Evolutionary conservation across 2,113 vertebrate genomes (phyloP).

Genomic region (Eira barbara): DNA sequence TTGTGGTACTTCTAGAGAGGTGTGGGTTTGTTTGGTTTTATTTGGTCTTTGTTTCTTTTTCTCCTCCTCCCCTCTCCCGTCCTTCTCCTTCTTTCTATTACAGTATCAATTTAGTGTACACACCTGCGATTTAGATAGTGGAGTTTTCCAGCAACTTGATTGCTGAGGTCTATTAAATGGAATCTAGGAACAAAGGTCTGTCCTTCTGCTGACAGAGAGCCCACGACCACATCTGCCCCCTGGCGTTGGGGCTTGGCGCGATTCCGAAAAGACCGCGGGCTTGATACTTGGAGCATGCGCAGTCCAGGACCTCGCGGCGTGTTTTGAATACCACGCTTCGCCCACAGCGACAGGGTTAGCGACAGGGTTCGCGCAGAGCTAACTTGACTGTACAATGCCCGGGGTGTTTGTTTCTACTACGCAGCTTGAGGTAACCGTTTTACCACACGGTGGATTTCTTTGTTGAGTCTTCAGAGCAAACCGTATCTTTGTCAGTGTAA

Average conservation of each 20-base stretch:
- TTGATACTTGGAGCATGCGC: not conserved
- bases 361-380: not conserved
- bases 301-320: fast-evolving
- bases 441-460: not conserved
- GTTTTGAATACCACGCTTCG: fast-evolving
- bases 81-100: not conserved
- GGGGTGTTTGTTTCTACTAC: not conserved
- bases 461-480: not conserved
- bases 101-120: not conserved
- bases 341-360: not conserved
- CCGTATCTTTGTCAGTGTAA: not conserved
- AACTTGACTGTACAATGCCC: not conserved
- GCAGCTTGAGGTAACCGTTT: not conserved
- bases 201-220: too few species aligned
- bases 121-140: not conserved
- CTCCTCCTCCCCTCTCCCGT: not conserved
- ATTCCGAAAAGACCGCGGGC: fast-evolving
- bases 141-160: not conserved
- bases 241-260: fast-evolving
- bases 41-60: not conserved
- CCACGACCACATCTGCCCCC: not conserved
- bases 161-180: not conserved
- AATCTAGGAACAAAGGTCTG: not conserved
- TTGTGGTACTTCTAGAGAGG: not conserved
- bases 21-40: not conserved